Conservation (phyloP, 2,113 vertebrate genomes). For the Microcebus murinus region DNA sequence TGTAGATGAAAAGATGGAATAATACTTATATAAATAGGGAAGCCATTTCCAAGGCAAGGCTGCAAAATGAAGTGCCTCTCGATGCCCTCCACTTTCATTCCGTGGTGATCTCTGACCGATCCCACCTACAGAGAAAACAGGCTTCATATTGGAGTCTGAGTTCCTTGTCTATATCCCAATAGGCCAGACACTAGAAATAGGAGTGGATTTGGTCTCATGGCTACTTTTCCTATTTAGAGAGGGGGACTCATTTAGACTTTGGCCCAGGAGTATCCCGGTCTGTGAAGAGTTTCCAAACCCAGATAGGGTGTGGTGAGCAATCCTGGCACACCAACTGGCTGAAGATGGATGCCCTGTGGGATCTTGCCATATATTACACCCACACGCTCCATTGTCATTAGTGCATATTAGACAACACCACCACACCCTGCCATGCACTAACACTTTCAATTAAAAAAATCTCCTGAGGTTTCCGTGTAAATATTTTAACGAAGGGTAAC, state of each 20-base stretch:
- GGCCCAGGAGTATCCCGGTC: conserved; percentile 22
- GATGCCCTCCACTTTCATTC: not conserved
- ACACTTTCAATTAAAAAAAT: not conserved
- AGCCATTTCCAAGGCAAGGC: not conserved
- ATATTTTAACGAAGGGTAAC: not conserved
- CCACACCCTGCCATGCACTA: conserved; percentile 9
- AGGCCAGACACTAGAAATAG: not conserved
- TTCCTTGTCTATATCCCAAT: not conserved
- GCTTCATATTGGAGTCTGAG: not conserved
- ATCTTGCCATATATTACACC: conserved; percentile 41
- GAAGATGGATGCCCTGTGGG: conserved; percentile 59
- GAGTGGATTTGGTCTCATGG: not conserved
- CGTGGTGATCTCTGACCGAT: not conserved
- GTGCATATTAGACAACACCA: not conserved
- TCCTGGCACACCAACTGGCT: conserved; percentile 31
- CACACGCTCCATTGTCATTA: conserved; percentile 46
- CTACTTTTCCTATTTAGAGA: not conserved
- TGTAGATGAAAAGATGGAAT: not conserved
- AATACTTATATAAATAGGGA: not conserved
- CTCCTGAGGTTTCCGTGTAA: not conserved
- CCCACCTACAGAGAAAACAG: not conserved
- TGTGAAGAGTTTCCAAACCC: conserved; percentile 67
- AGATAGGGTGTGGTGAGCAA: conserved; percentile 59
- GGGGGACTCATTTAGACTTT: conserved; percentile 24
- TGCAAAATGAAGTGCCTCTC: not conserved